Conservation (phyloP, 2,888 invertebrate genomes). For the Noctuana brunneofusca region DNA sequence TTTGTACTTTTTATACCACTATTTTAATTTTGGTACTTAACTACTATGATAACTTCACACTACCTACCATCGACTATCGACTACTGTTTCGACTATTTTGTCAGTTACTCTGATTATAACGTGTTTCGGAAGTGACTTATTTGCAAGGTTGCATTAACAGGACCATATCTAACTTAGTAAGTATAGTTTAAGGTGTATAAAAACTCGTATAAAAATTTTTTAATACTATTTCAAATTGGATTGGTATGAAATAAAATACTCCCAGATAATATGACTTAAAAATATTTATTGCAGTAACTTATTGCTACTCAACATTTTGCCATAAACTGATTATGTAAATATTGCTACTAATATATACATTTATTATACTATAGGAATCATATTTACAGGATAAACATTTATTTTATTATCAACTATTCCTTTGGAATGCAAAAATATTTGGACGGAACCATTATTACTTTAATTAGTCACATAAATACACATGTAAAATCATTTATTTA, state of each 20-base stretch:
- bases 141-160: too few species aligned
- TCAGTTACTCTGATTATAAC: too few species aligned
- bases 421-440: conserved; percentile 75
- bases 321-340: conserved; percentile 7
- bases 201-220: too few species aligned
- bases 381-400: conserved; percentile 29
- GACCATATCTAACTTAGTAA: too few species aligned
- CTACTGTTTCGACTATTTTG: too few species aligned
- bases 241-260: neutral
- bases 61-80: too few species aligned
- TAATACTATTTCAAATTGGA: too few species aligned
- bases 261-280: neutral
- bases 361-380: conserved; percentile 24
- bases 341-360: conserved; percentile 20
- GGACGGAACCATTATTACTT: conserved; percentile 65
- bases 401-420: conserved; percentile 60
- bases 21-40: too few species aligned
- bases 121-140: too few species aligned
- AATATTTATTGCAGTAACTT: conserved; percentile 25
- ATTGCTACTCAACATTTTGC: conserved; percentile 33
- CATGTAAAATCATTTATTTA: conserved; percentile 33
- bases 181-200: too few species aligned
- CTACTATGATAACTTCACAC: too few species aligned
- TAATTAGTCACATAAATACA: conserved; percentile 37
- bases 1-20: too few species aligned